These are phyloP conservation scores for Fistularia commersonii DNA, from an alignment of 2,797 vertebrate species.

Conservation along the genomic window DNA sequence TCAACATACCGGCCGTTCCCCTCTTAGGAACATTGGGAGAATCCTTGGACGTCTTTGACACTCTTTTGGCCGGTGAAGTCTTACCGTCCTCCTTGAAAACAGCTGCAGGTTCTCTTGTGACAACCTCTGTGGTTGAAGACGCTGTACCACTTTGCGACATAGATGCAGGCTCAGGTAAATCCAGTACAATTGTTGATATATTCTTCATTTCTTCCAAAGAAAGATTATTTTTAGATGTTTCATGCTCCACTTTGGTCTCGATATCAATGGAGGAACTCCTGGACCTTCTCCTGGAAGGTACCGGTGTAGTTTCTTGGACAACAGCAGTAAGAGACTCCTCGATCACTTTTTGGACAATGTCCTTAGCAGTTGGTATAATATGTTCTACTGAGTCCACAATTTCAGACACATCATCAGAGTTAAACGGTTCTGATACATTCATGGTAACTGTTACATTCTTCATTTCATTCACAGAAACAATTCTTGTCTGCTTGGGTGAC, in stretches of 20 bases:
- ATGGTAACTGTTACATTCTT: too few relatives aligned
- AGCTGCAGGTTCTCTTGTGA: neutral
- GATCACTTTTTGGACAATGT: too few relatives aligned
- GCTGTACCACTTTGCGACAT: neutral
- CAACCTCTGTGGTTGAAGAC: neutral
- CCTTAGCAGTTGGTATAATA: too few relatives aligned
- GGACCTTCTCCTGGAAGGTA: too few relatives aligned
- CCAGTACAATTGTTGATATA: neutral
- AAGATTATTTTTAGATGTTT: neutral
- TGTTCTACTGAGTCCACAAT: too few relatives aligned
- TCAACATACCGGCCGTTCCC: neutral
- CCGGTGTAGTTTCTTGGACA: too few relatives aligned
- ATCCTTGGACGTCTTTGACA: neutral
- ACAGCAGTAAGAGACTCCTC: too few relatives aligned
- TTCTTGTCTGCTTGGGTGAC: too few relatives aligned
- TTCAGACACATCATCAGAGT: too few relatives aligned
- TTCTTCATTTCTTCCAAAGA: neutral
- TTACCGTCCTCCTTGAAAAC: neutral
- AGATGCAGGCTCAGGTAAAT: neutral
- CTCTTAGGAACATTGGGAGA: neutral
- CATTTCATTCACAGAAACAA: too few relatives aligned
- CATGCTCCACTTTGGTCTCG: neutral
- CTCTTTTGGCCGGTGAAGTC: neutral
- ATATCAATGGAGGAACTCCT: too few relatives aligned
- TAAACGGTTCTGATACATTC: too few relatives aligned